Evolutionary conservation across 1,140 invertebrate species (phyloP).

Genomic region (Ips nitidus): DNA sequence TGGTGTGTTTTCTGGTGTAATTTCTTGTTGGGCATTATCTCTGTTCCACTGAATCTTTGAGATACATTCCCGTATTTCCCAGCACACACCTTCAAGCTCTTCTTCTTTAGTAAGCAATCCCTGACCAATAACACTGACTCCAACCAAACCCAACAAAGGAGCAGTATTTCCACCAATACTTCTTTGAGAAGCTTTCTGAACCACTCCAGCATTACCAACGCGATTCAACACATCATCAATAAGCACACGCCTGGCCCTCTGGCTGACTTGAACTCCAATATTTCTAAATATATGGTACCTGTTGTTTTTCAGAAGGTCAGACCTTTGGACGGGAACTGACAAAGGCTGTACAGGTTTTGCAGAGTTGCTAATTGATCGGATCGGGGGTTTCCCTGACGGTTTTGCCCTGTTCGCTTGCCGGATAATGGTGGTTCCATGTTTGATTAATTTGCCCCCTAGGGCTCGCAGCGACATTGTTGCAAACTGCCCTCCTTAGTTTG

Average conservation of each 20-base stretch:
- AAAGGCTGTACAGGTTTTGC: constrained; percentile 44
- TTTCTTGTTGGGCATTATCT: constrained; percentile 55
- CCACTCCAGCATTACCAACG: constrained; percentile 66
- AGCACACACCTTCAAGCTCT: constrained; percentile 74
- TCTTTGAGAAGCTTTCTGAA: constrained; percentile 62
- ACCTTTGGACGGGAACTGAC: constrained; percentile 37
- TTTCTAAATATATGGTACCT: constrained; percentile 48
- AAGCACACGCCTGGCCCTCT: constrained; percentile 64
- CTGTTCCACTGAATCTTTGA: constrained; percentile 63
- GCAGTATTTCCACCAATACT: constrained; percentile 69
- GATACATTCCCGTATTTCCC: constrained; percentile 74
- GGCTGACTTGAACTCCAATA: constrained; percentile 58
- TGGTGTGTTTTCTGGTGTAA: constrained; percentile 47
- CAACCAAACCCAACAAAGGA: constrained; percentile 75
- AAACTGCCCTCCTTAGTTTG: too few relatives aligned
- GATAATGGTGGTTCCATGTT: constrained; percentile 49
- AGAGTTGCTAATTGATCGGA: constrained; percentile 46
- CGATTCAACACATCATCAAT: constrained; percentile 70
- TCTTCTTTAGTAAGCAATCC: constrained; percentile 78
- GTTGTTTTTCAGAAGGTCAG: constrained; percentile 9
- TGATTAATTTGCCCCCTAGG: constrained; percentile 45
- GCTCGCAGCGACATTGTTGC: constrained; percentile 49
- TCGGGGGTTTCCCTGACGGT: constrained; percentile 38
- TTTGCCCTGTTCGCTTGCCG: constrained; percentile 42
- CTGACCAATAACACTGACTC: constrained; percentile 70